A percentile compares a stretch with the other conserved stretches of the same genome.
These are phyloP conservation scores for cat (Felis catus) DNA, from an alignment of 2,113 vertebrate genomes.

Conservation along the genomic window DNA sequence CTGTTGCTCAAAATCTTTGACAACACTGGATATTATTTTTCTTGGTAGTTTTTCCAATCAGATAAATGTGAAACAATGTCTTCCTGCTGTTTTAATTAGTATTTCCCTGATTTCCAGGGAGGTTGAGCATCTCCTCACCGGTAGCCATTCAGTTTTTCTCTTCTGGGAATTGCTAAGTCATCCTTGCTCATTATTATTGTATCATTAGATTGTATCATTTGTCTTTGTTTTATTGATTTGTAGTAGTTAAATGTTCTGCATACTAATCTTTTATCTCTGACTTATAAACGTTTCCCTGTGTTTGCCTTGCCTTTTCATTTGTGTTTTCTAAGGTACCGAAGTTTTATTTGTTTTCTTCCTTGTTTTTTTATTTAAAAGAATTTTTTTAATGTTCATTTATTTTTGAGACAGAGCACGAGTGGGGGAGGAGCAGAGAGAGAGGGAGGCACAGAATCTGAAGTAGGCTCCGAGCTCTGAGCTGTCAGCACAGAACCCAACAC, in stretches of 20 bases:
- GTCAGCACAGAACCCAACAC: too few species aligned
- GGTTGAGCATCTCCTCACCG: neutral
- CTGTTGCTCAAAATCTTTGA: neutral
- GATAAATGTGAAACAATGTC: neutral
- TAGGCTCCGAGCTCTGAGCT: too few species aligned
- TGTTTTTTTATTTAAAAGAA: neutral
- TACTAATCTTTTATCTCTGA: neutral
- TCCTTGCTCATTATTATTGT: neutral
- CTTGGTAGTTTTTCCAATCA: neutral
- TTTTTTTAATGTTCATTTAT: too few species aligned
- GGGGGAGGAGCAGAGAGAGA: too few species aligned
- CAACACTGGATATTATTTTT: neutral
- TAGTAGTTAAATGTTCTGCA: neutral
- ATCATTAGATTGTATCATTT: neutral
- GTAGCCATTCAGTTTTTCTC: neutral
- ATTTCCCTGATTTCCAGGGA: neutral
- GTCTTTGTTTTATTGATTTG: slow-evolving; percentile 10
- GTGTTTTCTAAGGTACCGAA: neutral
- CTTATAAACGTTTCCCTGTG: neutral
- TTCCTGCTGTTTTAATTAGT: slow-evolving; percentile 22
- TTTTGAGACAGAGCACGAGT: too few species aligned
- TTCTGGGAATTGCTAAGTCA: neutral
- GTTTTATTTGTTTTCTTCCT: neutral
- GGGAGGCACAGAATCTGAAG: too few species aligned
- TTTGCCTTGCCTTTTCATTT: neutral